A percentile compares a stretch with the other conserved stretches of the same genome.
phyloP scores from a whole-genome alignment of 2,113 vertebrate genomes.

The Charadrius vociferus region DNA sequence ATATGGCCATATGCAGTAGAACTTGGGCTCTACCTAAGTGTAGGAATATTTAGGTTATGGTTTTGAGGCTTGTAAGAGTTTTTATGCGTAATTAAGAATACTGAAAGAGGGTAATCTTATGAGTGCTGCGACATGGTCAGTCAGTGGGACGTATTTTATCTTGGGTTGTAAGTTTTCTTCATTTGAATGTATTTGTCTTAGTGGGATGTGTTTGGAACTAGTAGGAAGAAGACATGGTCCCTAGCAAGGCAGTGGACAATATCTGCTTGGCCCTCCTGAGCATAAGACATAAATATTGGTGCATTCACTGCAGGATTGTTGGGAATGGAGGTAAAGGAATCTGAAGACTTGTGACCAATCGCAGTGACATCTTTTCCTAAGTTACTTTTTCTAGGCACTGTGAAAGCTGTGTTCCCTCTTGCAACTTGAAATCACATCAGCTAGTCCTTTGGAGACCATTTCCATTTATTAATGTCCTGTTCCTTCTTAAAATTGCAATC shows the following conservation, averaged over 20 bases:
- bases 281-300: neutral
- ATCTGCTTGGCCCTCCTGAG: neutral
- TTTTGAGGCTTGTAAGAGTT: neutral
- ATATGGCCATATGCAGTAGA: accelerated
- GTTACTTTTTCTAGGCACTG: neutral
- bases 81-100: neutral
- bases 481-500: neutral
- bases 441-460: neutral
- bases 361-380: neutral
- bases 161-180: neutral
- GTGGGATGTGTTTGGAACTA: neutral
- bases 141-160: neutral
- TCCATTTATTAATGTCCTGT: neutral
- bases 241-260: neutral
- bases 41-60: neutral
- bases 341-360: neutral
- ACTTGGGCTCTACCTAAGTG: neutral
- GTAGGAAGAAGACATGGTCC: neutral
- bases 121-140: neutral
- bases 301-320: neutral
- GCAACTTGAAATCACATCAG: neutral
- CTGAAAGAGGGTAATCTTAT: neutral
- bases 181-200: neutral
- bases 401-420: neutral
- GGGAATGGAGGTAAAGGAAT: neutral